Conservation (phyloP, 1,140 invertebrate genomes). For the Brachionus asplanchnoidis region DNA sequence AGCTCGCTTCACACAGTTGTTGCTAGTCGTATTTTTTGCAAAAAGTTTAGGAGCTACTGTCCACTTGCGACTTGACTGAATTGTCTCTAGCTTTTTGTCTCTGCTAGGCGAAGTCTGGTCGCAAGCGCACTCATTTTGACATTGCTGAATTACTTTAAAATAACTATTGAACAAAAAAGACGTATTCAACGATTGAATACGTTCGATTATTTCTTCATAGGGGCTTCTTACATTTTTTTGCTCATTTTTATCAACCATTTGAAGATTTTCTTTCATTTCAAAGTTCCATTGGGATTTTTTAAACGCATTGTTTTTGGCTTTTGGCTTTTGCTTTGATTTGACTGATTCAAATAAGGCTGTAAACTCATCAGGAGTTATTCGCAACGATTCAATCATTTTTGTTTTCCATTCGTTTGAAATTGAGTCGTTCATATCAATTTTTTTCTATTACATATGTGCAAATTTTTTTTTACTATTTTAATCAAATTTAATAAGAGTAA, state of each 20-base stretch:
- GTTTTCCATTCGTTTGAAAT: conserved; percentile 3
- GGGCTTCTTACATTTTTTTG: neutral
- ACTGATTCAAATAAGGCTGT: neutral
- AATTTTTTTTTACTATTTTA: too few species aligned
- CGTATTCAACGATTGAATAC: neutral
- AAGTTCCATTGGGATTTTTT: conserved; percentile 9
- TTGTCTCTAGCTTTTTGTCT: neutral
- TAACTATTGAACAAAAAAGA: neutral
- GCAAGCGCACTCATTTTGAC: neutral
- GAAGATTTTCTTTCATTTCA: neutral
- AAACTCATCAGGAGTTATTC: conserved; percentile 6
- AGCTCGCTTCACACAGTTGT: neutral
- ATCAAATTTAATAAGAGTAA: too few species aligned
- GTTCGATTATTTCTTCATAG: neutral
- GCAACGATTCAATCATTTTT: conserved; percentile 28
- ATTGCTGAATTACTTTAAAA: neutral
- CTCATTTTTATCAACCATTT: neutral
- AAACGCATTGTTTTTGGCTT: neutral
- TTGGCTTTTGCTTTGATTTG: neutral
- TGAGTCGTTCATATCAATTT: neutral
- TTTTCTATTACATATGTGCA: too few species aligned
- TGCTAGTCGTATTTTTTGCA: neutral
- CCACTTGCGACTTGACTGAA: conserved; percentile 12
- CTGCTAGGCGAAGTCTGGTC: neutral
- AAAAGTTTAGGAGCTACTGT: conserved; percentile 35